Conservation (phyloP, 2,113 vertebrate genomes). For the Atractosteus spatula region DNA sequence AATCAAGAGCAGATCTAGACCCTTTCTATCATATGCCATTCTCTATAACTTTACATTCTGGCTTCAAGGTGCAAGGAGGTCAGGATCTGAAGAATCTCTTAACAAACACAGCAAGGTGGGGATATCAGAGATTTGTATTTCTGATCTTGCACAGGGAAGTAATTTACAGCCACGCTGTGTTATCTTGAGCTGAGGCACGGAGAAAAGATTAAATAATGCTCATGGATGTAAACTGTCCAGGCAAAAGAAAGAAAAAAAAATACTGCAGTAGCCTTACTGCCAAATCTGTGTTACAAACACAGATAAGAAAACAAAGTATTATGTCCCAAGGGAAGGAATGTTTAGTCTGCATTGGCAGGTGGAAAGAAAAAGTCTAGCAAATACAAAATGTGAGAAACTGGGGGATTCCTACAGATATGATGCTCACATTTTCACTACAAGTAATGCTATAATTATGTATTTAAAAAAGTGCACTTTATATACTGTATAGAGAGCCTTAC, state of each 20-base stretch:
- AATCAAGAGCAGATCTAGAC: background rate
- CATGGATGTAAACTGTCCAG: slow-evolving; percentile 43
- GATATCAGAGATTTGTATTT: slow-evolving; percentile 12
- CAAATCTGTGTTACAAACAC: slow-evolving; percentile 61
- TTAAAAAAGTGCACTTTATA: too few relatives aligned
- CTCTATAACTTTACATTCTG: slow-evolving; percentile 2
- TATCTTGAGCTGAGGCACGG: slow-evolving; percentile 54
- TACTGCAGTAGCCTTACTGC: slow-evolving; percentile 49
- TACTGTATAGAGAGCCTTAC: too few relatives aligned
- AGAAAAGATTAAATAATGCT: slow-evolving; percentile 58
- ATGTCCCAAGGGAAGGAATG: slow-evolving; percentile 52
- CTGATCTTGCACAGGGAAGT: slow-evolving; percentile 29
- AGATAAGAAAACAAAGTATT: slow-evolving; percentile 65
- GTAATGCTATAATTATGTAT: too few relatives aligned
- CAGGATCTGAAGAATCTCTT: background rate
- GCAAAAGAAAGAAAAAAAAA: slow-evolving; percentile 32
- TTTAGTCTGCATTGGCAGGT: slow-evolving; percentile 39
- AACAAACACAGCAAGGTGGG: background rate
- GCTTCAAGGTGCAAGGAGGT: background rate
- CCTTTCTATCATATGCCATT: background rate
- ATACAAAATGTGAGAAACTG: slow-evolving; percentile 54
- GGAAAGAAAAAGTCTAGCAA: slow-evolving; percentile 60
- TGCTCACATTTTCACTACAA: slow-evolving; percentile 21
- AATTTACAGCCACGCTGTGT: slow-evolving; percentile 32
- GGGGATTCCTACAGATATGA: slow-evolving; percentile 53